phyloP scores from a whole-genome alignment of 1,140 invertebrate genomes.

The Atta colombica region DNA sequence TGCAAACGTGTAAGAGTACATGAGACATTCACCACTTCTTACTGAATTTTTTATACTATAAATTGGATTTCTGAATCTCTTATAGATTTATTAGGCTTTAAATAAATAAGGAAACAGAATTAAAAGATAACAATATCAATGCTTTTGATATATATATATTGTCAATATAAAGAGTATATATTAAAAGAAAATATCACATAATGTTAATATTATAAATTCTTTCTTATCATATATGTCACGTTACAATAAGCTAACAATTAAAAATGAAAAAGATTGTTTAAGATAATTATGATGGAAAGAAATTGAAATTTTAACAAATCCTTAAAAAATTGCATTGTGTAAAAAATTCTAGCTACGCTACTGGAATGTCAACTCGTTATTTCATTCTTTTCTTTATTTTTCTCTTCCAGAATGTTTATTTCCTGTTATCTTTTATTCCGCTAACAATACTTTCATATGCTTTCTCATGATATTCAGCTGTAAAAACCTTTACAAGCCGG shows the following conservation, averaged over 20 bases:
- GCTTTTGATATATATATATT: not conserved
- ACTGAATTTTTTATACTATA: not conserved
- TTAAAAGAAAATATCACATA: not conserved
- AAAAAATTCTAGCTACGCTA: conserved; percentile 7
- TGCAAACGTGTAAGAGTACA: not conserved
- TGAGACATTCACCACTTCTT: not conserved
- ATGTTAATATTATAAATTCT: conserved; percentile 9
- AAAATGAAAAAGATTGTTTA: not conserved
- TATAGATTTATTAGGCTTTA: not conserved
- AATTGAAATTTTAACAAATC: not conserved
- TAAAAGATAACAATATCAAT: not conserved
- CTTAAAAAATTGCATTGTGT: not conserved
- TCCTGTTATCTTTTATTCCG: conserved; percentile 10
- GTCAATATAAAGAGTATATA: not conserved
- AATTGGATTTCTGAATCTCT: not conserved
- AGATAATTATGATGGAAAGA: not conserved
- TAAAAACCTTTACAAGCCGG: not conserved
- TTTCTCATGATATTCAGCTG: not conserved
- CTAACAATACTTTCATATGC: conserved; percentile 33
- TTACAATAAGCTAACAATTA: not conserved
- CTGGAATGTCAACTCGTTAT: conserved; percentile 12
- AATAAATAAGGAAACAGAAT: not conserved
- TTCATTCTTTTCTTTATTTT: not conserved
- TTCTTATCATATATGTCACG: not conserved
- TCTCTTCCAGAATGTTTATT: not conserved